A percentile compares a stretch with the other conserved stretches of the same genome.
Evolutionary conservation across 2,888 invertebrate species (phyloP).

Genomic region (Epicampocera succincta): DNA sequence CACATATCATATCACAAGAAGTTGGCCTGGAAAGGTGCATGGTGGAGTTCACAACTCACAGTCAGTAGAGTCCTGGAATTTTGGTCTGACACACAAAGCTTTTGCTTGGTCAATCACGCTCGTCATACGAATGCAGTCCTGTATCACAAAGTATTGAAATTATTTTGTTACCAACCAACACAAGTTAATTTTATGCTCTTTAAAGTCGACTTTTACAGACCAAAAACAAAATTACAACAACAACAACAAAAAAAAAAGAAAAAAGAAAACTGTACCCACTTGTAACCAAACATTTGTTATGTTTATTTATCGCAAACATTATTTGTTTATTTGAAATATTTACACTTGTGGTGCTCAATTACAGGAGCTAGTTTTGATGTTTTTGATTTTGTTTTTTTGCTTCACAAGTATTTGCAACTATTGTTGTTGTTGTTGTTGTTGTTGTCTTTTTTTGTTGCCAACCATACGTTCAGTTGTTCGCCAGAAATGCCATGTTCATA

Average conservation of each 20-base stretch:
- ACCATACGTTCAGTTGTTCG: slow-evolving; percentile 1
- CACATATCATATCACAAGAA: no score
- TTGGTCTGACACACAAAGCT: no score
- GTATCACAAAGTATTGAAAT: no score
- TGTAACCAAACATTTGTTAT: slow-evolving; percentile 30
- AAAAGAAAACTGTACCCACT: background rate
- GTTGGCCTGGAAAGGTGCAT: no score
- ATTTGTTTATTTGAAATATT: slow-evolving; percentile 60
- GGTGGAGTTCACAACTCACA: no score
- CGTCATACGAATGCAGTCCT: no score
- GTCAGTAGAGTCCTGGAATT: no score
- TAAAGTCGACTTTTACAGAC: slow-evolving; percentile 5
- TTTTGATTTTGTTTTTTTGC: slow-evolving; percentile 12
- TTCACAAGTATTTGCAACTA: slow-evolving; percentile 45
- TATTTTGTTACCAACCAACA: no score
- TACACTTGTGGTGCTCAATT: slow-evolving; percentile 54
- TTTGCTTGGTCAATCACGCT: no score
- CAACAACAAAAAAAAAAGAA: no score
- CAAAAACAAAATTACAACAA: background rate
- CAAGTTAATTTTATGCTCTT: background rate
- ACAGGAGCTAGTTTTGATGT: slow-evolving; percentile 54
- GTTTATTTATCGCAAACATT: slow-evolving; percentile 60
- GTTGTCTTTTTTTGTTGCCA: background rate
- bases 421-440: slow-evolving; percentile 40
- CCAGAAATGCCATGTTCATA: slow-evolving; percentile 44